Conservation (phyloP, 2,113 vertebrate genomes). For the Salvelinus alpinus region DNA sequence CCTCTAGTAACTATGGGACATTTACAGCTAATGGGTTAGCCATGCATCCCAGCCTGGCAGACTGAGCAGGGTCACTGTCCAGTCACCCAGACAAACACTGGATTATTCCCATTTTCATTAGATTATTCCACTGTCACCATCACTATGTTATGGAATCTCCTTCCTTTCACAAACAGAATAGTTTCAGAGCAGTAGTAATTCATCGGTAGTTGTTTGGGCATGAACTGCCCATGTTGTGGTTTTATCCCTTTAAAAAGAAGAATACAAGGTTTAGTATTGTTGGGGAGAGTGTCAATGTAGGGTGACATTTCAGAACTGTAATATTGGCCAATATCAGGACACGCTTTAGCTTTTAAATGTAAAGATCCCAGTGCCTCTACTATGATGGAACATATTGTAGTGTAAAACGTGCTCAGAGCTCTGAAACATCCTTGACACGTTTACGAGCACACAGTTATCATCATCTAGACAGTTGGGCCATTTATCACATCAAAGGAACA, state of each 20-base stretch:
- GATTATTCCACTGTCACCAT: constrained; percentile 25
- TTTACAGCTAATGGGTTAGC: too few relatives aligned
- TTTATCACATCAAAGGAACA: constrained; percentile 68
- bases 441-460: constrained; percentile 62
- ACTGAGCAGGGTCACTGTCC: constrained; percentile 1
- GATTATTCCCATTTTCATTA: constrained; percentile 27
- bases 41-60: too few relatives aligned
- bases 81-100: constrained; percentile 19
- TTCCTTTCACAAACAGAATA: constrained; percentile 33
- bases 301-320: not conserved
- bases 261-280: not conserved
- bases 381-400: constrained; percentile 34
- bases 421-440: constrained; percentile 66
- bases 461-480: constrained; percentile 50
- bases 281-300: not conserved
- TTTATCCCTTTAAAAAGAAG: not conserved
- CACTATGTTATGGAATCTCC: not conserved
- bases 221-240: not conserved
- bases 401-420: constrained; percentile 51
- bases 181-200: constrained; percentile 30
- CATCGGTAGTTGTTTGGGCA: not conserved
- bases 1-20: too few relatives aligned
- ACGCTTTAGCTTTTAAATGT: constrained; percentile 29
- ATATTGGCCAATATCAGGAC: constrained; percentile 17
- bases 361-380: constrained; percentile 23